Base-by-base conservation (phyloP, 1,140 invertebrate species). In the Oreohelix idahoensis region DNA sequence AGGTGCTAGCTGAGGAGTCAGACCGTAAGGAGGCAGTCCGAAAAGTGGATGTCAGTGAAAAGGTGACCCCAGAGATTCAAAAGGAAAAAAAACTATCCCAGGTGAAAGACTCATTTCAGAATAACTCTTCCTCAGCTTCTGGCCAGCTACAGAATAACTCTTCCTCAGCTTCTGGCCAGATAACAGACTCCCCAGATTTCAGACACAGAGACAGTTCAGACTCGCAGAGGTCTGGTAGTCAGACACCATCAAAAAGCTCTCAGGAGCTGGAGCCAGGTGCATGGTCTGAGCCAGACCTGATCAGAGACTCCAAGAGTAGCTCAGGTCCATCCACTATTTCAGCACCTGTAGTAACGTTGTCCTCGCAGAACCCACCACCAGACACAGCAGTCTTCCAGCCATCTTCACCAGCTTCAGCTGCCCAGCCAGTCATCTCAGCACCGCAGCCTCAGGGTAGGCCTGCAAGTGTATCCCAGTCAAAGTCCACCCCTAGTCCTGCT, bases 51-150 rank as follows among this genome's bases (percentile, higher is more conserved):
- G 32, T 87, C 8, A 86, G 87, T 58, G 89, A 89, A 17, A 86
- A 87, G 32, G 39, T 90, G 5, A 88, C 89, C 1, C 89, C 89
- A 15, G 94, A 94, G 86, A 93, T 97, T 49, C 97, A 97, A 89
- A 95, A 96, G 89, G 97, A 97, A 0, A 98, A 98, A 93, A 96
- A 96, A 89, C 96, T 96, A 86, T 93, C 98, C 45, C 96, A 98
- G 58, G 97, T 98, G 87, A 95, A 95, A 71, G 95, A 95, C 26
- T 75, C 71, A n/a, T 53, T 63, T 26, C 63, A 66, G 29, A 66
- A 1, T 66, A 66, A 32, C 1, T 66, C 29, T 29, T 66, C 51
- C 26, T 15, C n/a, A 32, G 63, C 11, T 32, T 8, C 63, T 66
- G 5, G 10, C 53, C 53, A 58, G 26, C 26, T n/a, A 23, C 26